Evolutionary conservation across 2,113 vertebrate species (phyloP), one percentile per base, ranked within the genome.

Genomic region (Phylloscopus trochiloides): DNA sequence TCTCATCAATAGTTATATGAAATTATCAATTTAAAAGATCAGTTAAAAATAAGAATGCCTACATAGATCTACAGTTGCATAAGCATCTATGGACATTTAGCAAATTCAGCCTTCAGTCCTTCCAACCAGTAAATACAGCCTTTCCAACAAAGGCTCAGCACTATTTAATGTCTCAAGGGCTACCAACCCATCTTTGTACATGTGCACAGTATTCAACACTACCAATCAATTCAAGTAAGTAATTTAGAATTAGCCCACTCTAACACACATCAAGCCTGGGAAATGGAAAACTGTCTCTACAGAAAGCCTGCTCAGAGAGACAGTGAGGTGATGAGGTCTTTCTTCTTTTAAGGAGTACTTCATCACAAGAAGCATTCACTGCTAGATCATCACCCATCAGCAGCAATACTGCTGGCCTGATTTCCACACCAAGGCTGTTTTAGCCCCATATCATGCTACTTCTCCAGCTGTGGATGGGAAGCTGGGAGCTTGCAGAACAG

Each of bases 401-500:
- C 71, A 52, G 51, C 63, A 79, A 57, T 28, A 67, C 4, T 55
- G 57, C 38, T 57, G 31, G 36, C 59, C 59, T 62, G 13, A 26
- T 42, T 87, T 83, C 59, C 71, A 83, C 42, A 45, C 31, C n/a
- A 70, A 77, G 22, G 50, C 3, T 52, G 22, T n/a, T 88, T 70
- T 11, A 79, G 58, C n/a, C 18, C 48, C 6, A 0, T 31, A 61
- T 24, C 50, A 19, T 14, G 42, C 85, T 76, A 3, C 71, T 86
- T 55, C 50, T 63, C 92, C 90, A 95, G 72, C 77, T 86, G 68
- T 31, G 75, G 63, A 47, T 2, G 21, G 40, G 73, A 94, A 77
- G 77, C 45, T 85, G 61, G 59, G 67, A 87, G 90, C 92, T 93
- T 88, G 96, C 88, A 92, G 43, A 97, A 97, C 97, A 93, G 94